Percentiles rank a stretch among this genome's conserved stretches.
phyloP scores from a whole-genome alignment of 1,140 invertebrate species.

The Brachionus calyciflorus region DNA sequence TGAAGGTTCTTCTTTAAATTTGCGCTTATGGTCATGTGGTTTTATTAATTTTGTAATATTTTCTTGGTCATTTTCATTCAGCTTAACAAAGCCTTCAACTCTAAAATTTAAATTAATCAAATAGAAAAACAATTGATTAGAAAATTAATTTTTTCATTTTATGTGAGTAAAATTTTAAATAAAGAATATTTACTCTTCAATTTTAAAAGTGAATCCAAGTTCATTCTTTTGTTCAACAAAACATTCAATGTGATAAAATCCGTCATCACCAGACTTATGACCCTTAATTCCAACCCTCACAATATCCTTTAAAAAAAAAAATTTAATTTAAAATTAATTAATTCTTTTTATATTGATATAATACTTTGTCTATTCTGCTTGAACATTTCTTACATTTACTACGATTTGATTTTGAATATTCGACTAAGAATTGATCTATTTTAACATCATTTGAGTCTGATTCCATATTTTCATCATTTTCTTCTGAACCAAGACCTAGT shows the following conservation, averaged over 20 bases:
- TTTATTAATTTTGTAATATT: slow-evolving; percentile 2
- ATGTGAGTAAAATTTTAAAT: background rate
- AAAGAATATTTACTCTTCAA: background rate
- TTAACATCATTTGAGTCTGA: slow-evolving; percentile 53
- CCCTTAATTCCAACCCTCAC: background rate
- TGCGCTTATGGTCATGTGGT: background rate
- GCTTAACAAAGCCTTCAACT: background rate
- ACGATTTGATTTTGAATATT: slow-evolving; percentile 82
- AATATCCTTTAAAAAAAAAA: background rate
- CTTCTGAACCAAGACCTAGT: slow-evolving; percentile 58
- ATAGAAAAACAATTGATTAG: background rate
- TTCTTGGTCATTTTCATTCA: slow-evolving; percentile 20
- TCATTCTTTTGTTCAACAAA: slow-evolving; percentile 76
- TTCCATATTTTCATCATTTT: slow-evolving; percentile 48
- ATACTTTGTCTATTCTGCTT: slow-evolving; percentile 76
- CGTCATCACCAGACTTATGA: slow-evolving; percentile 48
- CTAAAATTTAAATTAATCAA: too few species aligned
- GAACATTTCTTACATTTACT: slow-evolving; percentile 80
- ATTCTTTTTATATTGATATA: slow-evolving; percentile 49
- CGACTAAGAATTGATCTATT: slow-evolving; percentile 70
- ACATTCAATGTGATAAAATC: slow-evolving; percentile 89
- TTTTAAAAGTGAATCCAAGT: slow-evolving; percentile 65
- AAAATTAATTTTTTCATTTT: background rate
- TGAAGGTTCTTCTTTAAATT: slow-evolving; percentile 53
- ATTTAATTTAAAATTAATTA: background rate